Conservation (phyloP, 2,113 vertebrate genomes). For the Heteronetta atricapilla region DNA sequence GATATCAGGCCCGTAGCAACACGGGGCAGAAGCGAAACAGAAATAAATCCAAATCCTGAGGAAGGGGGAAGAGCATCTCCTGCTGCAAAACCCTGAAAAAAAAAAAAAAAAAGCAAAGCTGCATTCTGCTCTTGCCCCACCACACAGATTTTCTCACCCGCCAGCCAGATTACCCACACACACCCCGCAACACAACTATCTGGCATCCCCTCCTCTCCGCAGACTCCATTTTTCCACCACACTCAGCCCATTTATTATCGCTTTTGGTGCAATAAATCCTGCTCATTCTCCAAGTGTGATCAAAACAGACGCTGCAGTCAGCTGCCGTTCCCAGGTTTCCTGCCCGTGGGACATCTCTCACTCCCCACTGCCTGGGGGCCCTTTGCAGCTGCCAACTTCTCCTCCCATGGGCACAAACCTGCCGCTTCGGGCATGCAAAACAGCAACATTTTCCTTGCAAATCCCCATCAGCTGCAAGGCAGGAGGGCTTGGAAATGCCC, state of each 20-base stretch:
- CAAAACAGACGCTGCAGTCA: background rate
- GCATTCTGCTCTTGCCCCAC: accelerated
- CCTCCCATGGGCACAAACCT: background rate
- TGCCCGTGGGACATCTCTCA: background rate
- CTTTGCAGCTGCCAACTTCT: background rate
- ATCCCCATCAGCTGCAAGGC: background rate
- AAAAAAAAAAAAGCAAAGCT: background rate
- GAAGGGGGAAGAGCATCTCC: background rate
- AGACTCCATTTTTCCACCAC: background rate
- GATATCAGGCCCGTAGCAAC: background rate
- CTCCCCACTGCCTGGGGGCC: background rate
- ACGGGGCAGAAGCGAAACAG: background rate
- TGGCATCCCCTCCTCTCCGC: background rate
- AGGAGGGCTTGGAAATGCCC: background rate
- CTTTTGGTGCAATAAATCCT: background rate
- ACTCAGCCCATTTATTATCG: background rate
- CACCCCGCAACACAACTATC: background rate
- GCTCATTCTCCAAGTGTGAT: background rate
- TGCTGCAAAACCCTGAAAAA: background rate
- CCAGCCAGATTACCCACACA: background rate
- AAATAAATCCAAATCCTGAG: background rate
- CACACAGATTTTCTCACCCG: background rate
- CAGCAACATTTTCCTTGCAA: background rate
- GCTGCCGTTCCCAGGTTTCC: background rate
- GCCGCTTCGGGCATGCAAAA: background rate